Base-by-base conservation (phyloP, 2,797 vertebrate genomes). In the Pipistrellus kuhlii region DNA sequence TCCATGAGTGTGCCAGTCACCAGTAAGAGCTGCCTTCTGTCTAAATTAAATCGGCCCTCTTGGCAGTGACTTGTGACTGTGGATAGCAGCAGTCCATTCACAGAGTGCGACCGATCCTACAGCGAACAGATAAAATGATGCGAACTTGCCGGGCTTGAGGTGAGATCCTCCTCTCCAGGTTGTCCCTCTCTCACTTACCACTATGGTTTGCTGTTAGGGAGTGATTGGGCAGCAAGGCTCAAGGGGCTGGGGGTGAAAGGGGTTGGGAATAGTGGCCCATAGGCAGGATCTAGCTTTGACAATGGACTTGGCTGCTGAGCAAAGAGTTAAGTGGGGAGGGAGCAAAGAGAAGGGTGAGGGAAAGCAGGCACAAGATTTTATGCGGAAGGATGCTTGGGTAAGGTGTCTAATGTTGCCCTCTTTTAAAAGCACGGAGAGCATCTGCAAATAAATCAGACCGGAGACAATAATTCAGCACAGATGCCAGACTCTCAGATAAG, bases 381-480 rank as follows among this genome's bases (percentile, higher is more conserved):
- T 48, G 5, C 71, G 59, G 69, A 62, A 73, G 5, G 1, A 17
- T 80, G 25, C 53, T n/a, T 35, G 18, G 48, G 68, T 69, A 41
- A 72, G 64, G 64, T 64, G 77, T 83, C 78, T 57, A 35, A 44
- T 57, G 59, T 32, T 72, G 38, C 11, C n/a, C 91, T 90, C 18
- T 38, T 75, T 41, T 85, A 68, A 72, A 57, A 38, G 8, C 46
- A 12, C 6, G 5, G 51, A 32, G 44, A 18, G 41, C 44, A 55
- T 35, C 59, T 41, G 32, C 44, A 21, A 38, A 80, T 59, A 91
- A 95, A 64, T 92, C 35, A 64, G 68, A 55, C 53, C 44, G 55
- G 69, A 80, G 59, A 35, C 15, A 27, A 9, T 78, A 75, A 62
- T 46, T 32, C 11, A 57, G 53, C 44, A 64, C 32, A 78, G 73